Conservation (phyloP, 2,888 invertebrate genomes). For the Hymenopus coronatus region DNA sequence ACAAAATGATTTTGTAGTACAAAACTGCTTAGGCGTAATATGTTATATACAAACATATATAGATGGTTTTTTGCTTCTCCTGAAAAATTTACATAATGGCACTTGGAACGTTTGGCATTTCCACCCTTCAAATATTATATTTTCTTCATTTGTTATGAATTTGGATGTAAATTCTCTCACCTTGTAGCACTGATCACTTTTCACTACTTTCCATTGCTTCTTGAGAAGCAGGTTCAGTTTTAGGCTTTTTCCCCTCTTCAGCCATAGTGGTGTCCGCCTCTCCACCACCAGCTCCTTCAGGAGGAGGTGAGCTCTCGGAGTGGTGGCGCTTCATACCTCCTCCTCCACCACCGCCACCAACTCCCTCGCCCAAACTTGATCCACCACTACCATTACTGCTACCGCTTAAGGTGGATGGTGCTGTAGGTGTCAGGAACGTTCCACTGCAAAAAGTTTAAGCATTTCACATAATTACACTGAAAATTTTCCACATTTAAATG, state of each 20-base stretch:
- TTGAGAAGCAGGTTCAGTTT: constrained; percentile 8
- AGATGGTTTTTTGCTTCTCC: too few species aligned
- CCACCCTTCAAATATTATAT: too few species aligned
- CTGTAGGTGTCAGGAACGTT: constrained; percentile 34
- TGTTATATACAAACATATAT: too few species aligned
- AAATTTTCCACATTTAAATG: too few species aligned
- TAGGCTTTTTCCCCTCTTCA: constrained; percentile 29
- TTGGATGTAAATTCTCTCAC: neutral
- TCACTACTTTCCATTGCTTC: constrained; percentile 21
- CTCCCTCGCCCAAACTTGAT: neutral
- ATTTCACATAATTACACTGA: neutral
- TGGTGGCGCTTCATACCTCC: constrained; percentile 30
- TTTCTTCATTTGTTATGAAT: too few species aligned
- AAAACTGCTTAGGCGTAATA: too few species aligned
- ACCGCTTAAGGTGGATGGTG: constrained; percentile 12
- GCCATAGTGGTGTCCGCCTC: constrained; percentile 18
- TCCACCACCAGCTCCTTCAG: constrained; percentile 12
- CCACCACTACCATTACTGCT: constrained; percentile 8
- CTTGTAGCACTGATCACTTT: constrained; percentile 23
- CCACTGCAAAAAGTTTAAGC: constrained; percentile 27
- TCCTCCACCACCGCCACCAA: neutral
- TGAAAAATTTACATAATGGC: too few species aligned
- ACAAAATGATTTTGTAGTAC: too few species aligned
- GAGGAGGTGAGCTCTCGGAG: constrained; percentile 21
- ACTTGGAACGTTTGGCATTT: too few species aligned